Evolutionary conservation across 2,797 vertebrate species (phyloP).

Genomic region (Coreius guichenoti): DNA sequence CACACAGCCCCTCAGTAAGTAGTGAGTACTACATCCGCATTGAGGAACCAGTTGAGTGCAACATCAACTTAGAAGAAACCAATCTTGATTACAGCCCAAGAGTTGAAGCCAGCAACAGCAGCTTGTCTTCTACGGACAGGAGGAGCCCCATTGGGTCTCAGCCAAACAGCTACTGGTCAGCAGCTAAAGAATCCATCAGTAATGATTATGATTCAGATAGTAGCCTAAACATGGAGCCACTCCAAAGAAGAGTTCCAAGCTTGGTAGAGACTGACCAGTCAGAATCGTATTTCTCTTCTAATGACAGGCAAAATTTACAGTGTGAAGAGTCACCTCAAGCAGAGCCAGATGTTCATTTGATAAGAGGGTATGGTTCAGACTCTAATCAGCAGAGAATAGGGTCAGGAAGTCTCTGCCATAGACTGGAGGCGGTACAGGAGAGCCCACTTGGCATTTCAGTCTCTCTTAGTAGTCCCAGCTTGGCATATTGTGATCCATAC

Average conservation of each 20-base stretch:
- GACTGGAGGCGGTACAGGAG: slow-evolving; percentile 32
- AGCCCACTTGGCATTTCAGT: slow-evolving; percentile 80
- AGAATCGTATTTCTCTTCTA: slow-evolving; percentile 66
- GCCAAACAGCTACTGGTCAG: slow-evolving; percentile 78
- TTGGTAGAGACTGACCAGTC: slow-evolving; percentile 64
- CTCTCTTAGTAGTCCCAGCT: slow-evolving; percentile 76
- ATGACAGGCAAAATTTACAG: slow-evolving; percentile 61
- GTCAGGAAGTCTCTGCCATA: slow-evolving; percentile 42
- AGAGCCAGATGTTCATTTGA: slow-evolving; percentile 60
- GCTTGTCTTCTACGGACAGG: slow-evolving; percentile 66
- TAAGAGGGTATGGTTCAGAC: slow-evolving; percentile 54
- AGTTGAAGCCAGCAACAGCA: slow-evolving; percentile 68
- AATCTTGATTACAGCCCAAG: slow-evolving; percentile 80
- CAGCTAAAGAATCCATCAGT: slow-evolving; percentile 66
- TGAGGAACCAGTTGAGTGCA: slow-evolving; percentile 86
- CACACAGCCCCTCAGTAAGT: slow-evolving; percentile 90
- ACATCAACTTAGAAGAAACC: slow-evolving; percentile 84
- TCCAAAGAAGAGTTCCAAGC: slow-evolving; percentile 72
- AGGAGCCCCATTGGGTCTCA: slow-evolving; percentile 58
- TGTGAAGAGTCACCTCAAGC: slow-evolving; percentile 68
- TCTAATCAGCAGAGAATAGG: slow-evolving; percentile 53
- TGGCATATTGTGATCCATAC: slow-evolving; percentile 80
- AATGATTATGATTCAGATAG: slow-evolving; percentile 77
- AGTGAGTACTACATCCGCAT: slow-evolving; percentile 97
- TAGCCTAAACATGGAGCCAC: slow-evolving; percentile 83